A percentile compares a stretch with the other conserved stretches of the same genome.
Evolutionary conservation across 2,113 vertebrate genomes (phyloP).

Genomic region (Ictidomys tridecemlineatus): DNA sequence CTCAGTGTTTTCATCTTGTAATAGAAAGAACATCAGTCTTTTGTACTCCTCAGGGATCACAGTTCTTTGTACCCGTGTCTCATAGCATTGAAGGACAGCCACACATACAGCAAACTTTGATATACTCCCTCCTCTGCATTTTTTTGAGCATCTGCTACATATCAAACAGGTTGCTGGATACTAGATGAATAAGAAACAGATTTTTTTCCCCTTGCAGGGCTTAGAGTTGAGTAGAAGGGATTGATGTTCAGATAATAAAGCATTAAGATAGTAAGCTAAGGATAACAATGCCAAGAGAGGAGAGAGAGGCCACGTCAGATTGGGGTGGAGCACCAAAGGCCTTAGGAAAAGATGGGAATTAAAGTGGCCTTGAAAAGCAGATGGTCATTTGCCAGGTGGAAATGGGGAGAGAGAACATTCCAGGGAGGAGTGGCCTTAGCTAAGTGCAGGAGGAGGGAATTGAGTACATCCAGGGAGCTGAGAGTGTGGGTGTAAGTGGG

Average conservation of each 20-base stretch:
- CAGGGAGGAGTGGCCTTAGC: neutral
- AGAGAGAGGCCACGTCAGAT: neutral
- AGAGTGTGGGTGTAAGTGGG: neutral
- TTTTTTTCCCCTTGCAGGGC: neutral
- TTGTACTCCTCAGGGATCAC: neutral
- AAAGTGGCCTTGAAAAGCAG: neutral
- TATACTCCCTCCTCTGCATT: neutral
- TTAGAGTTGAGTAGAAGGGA: conserved; percentile 28
- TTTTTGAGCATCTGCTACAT: neutral
- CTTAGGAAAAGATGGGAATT: neutral
- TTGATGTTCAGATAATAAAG: neutral
- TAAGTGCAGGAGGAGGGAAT: neutral
- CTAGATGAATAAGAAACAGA: neutral
- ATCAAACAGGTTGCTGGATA: neutral
- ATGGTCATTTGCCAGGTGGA: neutral
- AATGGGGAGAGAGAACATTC: neutral
- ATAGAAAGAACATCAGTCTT: neutral
- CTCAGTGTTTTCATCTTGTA: neutral
- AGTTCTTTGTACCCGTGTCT: neutral
- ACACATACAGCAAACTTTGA: neutral
- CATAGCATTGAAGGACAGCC: neutral
- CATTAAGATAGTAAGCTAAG: neutral
- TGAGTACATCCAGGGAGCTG: neutral
- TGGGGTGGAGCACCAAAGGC: neutral
- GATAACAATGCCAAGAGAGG: neutral